Conservation (phyloP, 1,140 invertebrate species). For the Metaphire vulgaris region DNA sequence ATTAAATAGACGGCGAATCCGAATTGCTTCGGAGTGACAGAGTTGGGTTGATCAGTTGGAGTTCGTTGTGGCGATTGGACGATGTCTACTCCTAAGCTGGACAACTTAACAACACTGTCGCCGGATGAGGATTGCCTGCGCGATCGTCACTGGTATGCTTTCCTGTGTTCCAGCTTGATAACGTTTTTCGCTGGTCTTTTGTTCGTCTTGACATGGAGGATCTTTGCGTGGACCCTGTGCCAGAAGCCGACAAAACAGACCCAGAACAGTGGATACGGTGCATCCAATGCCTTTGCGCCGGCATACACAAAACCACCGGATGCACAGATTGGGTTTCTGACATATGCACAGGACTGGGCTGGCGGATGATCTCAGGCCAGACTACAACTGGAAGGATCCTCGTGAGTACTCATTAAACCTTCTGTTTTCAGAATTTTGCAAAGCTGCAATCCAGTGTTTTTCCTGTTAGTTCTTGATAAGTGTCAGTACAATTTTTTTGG, state of each 20-base stretch:
- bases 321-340: constrained; percentile 55
- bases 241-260: constrained; percentile 47
- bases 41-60: too few species aligned
- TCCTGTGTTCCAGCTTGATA: constrained; percentile 90
- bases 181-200: constrained; percentile 78
- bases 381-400: constrained; percentile 97
- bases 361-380: constrained; percentile 99
- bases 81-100: background rate
- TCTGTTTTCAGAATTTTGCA: too few species aligned
- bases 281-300: background rate
- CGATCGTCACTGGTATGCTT: constrained; percentile 52
- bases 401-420: constrained; percentile 63
- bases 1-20: too few species aligned
- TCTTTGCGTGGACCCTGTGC: constrained; percentile 84
- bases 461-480: too few species aligned
- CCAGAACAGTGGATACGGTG: background rate
- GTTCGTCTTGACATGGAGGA: constrained; percentile 77
- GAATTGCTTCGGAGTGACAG: too few species aligned
- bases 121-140: background rate
- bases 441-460: too few species aligned
- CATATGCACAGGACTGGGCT: constrained; percentile 99
- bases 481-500: too few species aligned
- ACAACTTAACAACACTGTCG: background rate
- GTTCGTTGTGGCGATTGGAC: too few species aligned
- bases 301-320: constrained; percentile 37